Conservation (phyloP, 2,888 invertebrate species). For the Rhagonycha lutea region DNA sequence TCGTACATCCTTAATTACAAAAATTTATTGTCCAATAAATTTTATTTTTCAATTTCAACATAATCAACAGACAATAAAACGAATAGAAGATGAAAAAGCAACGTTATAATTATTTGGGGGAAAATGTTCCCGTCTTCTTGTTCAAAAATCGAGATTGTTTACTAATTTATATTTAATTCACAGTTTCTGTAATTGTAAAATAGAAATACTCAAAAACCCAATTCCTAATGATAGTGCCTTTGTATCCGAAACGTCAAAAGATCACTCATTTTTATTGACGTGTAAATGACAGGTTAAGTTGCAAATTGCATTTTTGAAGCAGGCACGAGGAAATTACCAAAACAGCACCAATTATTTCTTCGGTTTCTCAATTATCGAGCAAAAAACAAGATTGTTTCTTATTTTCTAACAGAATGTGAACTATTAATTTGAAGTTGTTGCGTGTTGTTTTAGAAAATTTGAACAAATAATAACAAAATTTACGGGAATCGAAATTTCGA, state of each 20-base stretch:
- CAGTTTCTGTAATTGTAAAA: background rate
- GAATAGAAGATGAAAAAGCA: background rate
- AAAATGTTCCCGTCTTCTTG: background rate
- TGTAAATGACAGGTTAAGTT: background rate
- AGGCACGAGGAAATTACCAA: background rate
- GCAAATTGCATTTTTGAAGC: background rate
- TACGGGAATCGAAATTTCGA: too few relatives aligned
- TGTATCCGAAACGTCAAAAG: background rate
- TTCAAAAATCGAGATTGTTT: background rate
- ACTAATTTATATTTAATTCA: background rate
- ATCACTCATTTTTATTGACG: background rate
- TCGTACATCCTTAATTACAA: background rate
- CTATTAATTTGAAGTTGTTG: background rate
- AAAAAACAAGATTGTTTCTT: background rate
- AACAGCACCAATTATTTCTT: background rate
- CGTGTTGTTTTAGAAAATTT: background rate
- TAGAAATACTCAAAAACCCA: background rate
- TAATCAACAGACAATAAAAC: background rate
- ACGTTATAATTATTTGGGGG: background rate
- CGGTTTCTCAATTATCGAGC: background rate
- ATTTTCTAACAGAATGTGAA: background rate
- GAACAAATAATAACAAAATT: background rate
- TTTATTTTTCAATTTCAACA: background rate
- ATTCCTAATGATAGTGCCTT: background rate
- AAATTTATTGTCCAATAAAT: background rate